phyloP scores from a whole-genome alignment of 2,113 vertebrate species.

The Festucalex cinctus region DNA sequence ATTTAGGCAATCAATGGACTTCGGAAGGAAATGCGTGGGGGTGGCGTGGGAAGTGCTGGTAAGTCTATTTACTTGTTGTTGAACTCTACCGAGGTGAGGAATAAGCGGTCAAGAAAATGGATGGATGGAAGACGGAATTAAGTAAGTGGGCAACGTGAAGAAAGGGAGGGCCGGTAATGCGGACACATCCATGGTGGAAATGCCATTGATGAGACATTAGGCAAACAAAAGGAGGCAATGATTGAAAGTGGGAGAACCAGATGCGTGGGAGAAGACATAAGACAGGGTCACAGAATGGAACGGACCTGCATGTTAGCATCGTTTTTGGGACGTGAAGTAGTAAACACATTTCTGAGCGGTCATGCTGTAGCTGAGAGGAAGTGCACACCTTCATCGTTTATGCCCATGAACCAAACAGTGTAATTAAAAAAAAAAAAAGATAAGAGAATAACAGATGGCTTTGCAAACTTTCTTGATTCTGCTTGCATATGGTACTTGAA shows the following conservation, averaged over 20 bases:
- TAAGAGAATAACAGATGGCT: neutral
- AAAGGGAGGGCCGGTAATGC: neutral
- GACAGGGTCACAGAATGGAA: constrained; percentile 19
- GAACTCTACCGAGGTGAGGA: too few relatives aligned
- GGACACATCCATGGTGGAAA: neutral
- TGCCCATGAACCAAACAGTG: neutral
- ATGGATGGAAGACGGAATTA: too few relatives aligned
- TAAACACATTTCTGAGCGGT: constrained; percentile 1
- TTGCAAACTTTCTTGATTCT: neutral
- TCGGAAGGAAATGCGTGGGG: too few relatives aligned
- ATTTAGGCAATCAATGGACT: too few relatives aligned
- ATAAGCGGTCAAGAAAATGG: too few relatives aligned
- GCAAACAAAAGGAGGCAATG: constrained; percentile 11
- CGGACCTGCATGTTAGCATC: neutral
- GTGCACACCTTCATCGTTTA: neutral
- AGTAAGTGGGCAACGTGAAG: constrained; percentile 18
- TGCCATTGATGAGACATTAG: constrained; percentile 14
- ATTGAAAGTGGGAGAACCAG: constrained; percentile 10
- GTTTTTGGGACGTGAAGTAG: neutral
- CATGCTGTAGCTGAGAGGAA: neutral
- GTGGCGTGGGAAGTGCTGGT: too few relatives aligned
- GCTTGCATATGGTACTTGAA: neutral
- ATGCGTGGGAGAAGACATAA: constrained; percentile 3
- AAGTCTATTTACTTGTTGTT: too few relatives aligned
- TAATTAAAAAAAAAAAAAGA: neutral